These are phyloP conservation scores for Octopus sinensis DNA, from an alignment of 1,140 invertebrate genomes.

Conservation along the genomic window DNA sequence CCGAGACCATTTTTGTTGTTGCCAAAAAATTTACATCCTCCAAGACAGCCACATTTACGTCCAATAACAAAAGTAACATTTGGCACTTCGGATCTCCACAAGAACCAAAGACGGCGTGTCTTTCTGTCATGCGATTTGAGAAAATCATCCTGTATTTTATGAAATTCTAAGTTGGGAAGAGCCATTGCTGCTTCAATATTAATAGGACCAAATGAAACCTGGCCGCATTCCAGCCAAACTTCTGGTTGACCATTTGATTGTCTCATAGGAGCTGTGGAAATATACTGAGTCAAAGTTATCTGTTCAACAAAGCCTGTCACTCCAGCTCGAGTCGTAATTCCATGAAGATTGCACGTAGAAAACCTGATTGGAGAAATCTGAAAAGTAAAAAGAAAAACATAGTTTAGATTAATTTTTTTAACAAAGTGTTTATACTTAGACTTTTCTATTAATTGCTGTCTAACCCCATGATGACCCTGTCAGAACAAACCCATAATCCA, in stretches of 20 bases:
- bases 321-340: constrained; percentile 82
- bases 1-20: constrained; percentile 72
- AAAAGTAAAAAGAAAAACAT: constrained; percentile 21
- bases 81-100: constrained; percentile 75
- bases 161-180: constrained; percentile 49
- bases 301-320: constrained; percentile 83
- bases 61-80: constrained; percentile 57
- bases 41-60: constrained; percentile 89
- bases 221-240: constrained; percentile 87
- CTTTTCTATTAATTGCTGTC: too few relatives aligned
- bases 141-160: constrained; percentile 62
- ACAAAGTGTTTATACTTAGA: not conserved
- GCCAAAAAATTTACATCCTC: constrained; percentile 92
- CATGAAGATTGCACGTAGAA: constrained; percentile 90
- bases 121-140: constrained; percentile 83
- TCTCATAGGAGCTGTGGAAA: constrained; percentile 40
- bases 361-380: constrained; percentile 80
- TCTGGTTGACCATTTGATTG: constrained; percentile 37
- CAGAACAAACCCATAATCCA: too few relatives aligned
- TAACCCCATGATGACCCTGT: too few relatives aligned
- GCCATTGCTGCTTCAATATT: constrained; percentile 85
- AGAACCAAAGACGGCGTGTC: constrained; percentile 87
- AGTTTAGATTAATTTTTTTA: not conserved
- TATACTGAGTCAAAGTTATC: constrained; percentile 70
- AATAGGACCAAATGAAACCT: constrained; percentile 83